Conservation (phyloP, 2,797 vertebrate species). For the Tenualosa thibaudeaui region DNA sequence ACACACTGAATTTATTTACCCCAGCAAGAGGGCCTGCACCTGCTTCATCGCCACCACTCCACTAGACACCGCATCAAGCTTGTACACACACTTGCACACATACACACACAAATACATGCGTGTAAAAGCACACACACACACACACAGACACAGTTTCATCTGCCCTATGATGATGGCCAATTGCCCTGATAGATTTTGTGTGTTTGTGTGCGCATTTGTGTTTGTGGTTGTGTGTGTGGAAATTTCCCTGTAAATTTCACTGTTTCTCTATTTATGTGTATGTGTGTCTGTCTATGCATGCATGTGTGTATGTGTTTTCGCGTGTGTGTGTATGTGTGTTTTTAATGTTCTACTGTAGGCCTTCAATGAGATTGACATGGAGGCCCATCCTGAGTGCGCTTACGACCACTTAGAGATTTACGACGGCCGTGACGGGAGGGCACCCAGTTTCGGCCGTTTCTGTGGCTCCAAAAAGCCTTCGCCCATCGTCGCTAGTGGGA, state of each 20-base stretch:
- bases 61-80: constrained; percentile 82
- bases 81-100: neutral
- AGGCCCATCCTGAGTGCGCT: constrained; percentile 91
- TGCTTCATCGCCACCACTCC: constrained; percentile 91
- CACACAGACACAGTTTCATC: too few relatives aligned
- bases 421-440: constrained; percentile 84
- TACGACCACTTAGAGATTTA: constrained; percentile 95
- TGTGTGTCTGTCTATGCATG: constrained; percentile 25
- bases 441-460: constrained; percentile 83
- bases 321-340: constrained; percentile 20
- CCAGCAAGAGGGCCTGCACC: constrained; percentile 95
- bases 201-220: too few relatives aligned
- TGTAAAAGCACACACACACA: too few relatives aligned
- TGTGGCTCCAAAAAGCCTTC: constrained; percentile 92
- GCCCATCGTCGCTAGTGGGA: constrained; percentile 79
- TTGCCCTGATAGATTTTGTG: neutral
- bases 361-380: constrained; percentile 91
- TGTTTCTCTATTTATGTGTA: too few relatives aligned
- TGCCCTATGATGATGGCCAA: too few relatives aligned
- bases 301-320: neutral
- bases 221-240: neutral
- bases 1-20: constrained; percentile 74
- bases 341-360: constrained; percentile 66
- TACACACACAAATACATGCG: too few relatives aligned
- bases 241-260: neutral